Evolutionary conservation across 2,797 vertebrate genomes (phyloP), one percentile per base, ranked within the genome.

Genomic region (Otolemur crassicaudatus): DNA sequence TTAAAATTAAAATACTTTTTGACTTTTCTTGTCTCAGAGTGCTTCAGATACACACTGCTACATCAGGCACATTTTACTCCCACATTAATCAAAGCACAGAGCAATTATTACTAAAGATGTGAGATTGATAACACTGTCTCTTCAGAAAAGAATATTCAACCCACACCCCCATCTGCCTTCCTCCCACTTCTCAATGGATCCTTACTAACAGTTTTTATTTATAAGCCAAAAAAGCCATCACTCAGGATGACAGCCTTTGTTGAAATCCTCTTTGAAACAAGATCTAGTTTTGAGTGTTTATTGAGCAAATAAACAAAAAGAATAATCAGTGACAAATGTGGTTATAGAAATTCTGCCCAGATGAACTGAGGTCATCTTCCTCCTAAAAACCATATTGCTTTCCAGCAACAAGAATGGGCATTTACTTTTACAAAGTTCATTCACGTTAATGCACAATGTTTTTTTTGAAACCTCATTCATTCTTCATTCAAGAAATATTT

Each of bases 51-150:
- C 81, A 95, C 23, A 60, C 96, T 96, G 76, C 72, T 97, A 87
- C 94, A 94, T 96, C 87, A 96, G 96, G 91, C 93, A 96, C 76
- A 94, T 95, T 96, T 95, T 94, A 97, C 94, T 93, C 95, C 90
- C 94, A 98, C 94, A 94, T 94, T 97, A 97, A 98, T 98, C 96
- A 97, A 95, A 98, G 90, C 58, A 75, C 79, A 90, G 96, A 96
- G 63, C 95, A 87, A 49, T 90, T 67, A 96, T 97, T 95, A 85
- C 80, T 97, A 79, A 96, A 96, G 86, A 96, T 90, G 63, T 91
- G 72, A 96, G 89, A 96, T 72, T 94, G 95, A 97, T 95, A 96
- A 95, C 60, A 86, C 84, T 69, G 87, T 82, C 94, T 94, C 85
- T 90, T 85, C 79, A 96, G 89, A 95, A 95, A 60, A 86, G 86